Evolutionary conservation across 30 jellyfish, hydroid and myxozoan species (phyloP), one percentile per base, ranked within the genome.

Genomic region (Cassiopea xamachana): DNA sequence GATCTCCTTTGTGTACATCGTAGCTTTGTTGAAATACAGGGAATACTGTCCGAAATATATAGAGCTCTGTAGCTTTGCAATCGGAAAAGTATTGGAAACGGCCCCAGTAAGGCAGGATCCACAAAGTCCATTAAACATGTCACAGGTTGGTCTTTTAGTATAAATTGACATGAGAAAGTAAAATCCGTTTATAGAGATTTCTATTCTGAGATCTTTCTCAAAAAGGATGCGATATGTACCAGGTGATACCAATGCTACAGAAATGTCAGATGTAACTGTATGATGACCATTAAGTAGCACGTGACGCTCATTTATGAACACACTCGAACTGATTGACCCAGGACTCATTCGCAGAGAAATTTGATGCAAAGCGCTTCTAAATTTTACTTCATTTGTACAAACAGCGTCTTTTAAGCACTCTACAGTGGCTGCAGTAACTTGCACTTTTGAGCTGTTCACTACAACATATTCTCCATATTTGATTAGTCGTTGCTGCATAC

Each of bases 91-190:
- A 47, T 27, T 48, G 14, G 79, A 47, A 12, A 69, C 6, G 27
- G 87, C 8, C 55, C 87, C 95, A 0, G 39, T 79, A 1, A 8
- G 43, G 91, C 95, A 88, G 69, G 91, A 64, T 46, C 95, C 95
- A 71, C 95, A 88, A 15, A 88, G 59, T 4, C 95, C 95, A 18
- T 46, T 51, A 50, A 76, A 77, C 3, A 27, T 16, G 27, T 15
- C 68, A 55, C 94, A 87, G 43, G 55, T 2, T 60, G 89, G 69
- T 5, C 69, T 46, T 1, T 60, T 77, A 2, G 94, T 59, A 44
- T 50, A 7, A 12, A 87, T 44, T 39, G 62, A 6, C 3, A 87
- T 16, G 46, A 50, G 69, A 55, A 55, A 87, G 85, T 87, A 87
- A n/a, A 85, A 46, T 2, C 84, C 81, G 47, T 15, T 14, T 17